Evolutionary conservation across 1,140 invertebrate species (phyloP).

Genomic region (Drosophila pachea): DNA sequence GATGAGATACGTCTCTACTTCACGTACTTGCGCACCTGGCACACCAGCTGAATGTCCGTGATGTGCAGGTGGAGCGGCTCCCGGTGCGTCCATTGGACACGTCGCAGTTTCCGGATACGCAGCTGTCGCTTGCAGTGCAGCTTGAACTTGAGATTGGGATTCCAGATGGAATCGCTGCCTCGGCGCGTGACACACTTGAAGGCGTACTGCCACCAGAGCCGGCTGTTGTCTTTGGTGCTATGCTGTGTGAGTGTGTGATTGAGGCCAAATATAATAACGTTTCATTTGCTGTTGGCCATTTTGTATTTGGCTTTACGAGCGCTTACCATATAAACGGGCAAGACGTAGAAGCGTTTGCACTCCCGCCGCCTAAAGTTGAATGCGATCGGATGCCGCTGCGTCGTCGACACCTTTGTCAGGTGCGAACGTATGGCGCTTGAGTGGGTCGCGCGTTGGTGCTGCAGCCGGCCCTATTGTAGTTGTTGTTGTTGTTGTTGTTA

Average conservation of each 20-base stretch:
- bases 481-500: constrained; percentile 10
- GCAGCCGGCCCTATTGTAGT: constrained; percentile 33
- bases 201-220: constrained; percentile 70
- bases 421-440: constrained; percentile 68
- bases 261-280: no score
- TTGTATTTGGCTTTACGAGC: constrained; percentile 30
- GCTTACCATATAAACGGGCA: constrained; percentile 71
- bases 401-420: constrained; percentile 69
- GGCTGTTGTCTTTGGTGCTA: constrained; percentile 64
- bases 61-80: constrained; percentile 60
- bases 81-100: constrained; percentile 47
- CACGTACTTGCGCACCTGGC: constrained; percentile 48
- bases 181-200: constrained; percentile 65
- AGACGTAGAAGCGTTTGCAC: constrained; percentile 66
- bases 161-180: constrained; percentile 38
- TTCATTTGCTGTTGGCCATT: constrained; percentile 29
- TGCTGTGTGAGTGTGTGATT: constrained; percentile 38
- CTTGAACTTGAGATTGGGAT: constrained; percentile 65
- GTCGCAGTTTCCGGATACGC: constrained; percentile 59
- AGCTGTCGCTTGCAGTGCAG: constrained; percentile 63
- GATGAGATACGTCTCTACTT: no score
- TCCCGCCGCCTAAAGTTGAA: constrained; percentile 66
- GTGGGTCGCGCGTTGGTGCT: constrained; percentile 56
- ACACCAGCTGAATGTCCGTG: constrained; percentile 58
- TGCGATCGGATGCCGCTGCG: constrained; percentile 62